These are phyloP conservation scores for Odontomyia ornata DNA, from an alignment of 2,888 invertebrate species.

Conservation along the genomic window DNA sequence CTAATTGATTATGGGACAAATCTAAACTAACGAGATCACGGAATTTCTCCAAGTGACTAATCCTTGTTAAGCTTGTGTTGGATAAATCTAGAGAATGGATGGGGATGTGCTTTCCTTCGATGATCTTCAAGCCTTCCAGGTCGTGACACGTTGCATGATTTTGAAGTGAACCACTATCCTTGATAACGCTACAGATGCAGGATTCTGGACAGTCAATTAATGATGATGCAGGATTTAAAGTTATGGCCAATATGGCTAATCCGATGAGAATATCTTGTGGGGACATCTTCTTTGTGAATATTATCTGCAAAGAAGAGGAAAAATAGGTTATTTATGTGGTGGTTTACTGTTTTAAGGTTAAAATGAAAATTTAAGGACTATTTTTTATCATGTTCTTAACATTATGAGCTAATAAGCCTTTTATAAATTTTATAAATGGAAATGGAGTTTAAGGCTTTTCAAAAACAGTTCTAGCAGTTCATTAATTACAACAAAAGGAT, in stretches of 20 bases:
- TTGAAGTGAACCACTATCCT: conserved; percentile 54
- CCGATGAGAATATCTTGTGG: conserved; percentile 33
- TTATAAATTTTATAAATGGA: too few species aligned
- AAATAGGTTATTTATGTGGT: neutral
- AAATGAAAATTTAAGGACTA: too few species aligned
- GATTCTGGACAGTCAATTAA: conserved; percentile 58
- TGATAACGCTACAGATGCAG: conserved; percentile 57
- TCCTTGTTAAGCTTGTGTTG: conserved; percentile 69
- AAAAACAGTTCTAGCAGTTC: too few species aligned
- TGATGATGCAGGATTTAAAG: conserved; percentile 45
- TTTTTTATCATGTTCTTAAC: too few species aligned
- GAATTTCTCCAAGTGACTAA: conserved; percentile 69
- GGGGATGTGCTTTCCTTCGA: conserved; percentile 55
- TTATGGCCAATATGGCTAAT: conserved; percentile 42
- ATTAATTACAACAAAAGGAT: too few species aligned
- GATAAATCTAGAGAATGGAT: conserved; percentile 70
- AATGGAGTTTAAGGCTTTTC: too few species aligned
- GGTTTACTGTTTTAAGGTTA: too few species aligned
- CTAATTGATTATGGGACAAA: conserved; percentile 71
- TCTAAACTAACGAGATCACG: conserved; percentile 72
- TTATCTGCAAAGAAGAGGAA: conserved; percentile 36
- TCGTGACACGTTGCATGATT: conserved; percentile 62
- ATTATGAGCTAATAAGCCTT: too few species aligned
- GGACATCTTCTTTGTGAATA: conserved; percentile 37
- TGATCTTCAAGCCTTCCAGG: conserved; percentile 55